Conservation (phyloP, 2,797 vertebrate genomes). For the Astyanax mexicanus region DNA sequence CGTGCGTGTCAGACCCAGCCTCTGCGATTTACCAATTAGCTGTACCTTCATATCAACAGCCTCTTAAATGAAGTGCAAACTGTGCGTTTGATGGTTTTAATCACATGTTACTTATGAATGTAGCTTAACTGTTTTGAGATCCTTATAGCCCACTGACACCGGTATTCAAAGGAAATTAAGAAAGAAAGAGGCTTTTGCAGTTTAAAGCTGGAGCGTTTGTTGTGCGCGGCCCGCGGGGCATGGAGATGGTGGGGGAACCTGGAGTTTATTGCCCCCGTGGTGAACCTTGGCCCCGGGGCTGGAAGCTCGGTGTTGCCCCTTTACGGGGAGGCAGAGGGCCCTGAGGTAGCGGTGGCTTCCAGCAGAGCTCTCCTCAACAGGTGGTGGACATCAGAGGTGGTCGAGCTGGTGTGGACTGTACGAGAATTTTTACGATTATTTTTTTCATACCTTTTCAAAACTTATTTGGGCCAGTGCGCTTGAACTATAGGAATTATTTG, state of each 20-base stretch:
- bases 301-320: constrained; percentile 37
- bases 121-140: constrained; percentile 29
- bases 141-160: constrained; percentile 56
- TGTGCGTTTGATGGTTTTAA: constrained; percentile 69
- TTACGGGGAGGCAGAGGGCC: constrained; percentile 21
- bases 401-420: not conserved
- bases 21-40: constrained; percentile 39
- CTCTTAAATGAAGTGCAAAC: constrained; percentile 22
- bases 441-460: too few relatives aligned
- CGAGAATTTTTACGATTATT: not conserved
- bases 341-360: constrained; percentile 55
- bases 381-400: constrained; percentile 48
- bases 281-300: constrained; percentile 56
- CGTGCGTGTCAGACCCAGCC: not conserved
- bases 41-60: constrained; percentile 12
- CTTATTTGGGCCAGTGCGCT: too few relatives aligned
- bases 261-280: constrained; percentile 65
- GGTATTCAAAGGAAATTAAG: constrained; percentile 60
- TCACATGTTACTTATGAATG: constrained; percentile 57
- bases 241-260: constrained; percentile 52
- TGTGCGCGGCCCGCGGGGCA: constrained; percentile 64
- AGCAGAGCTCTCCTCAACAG: constrained; percentile 52
- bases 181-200: constrained; percentile 50
- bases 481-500: too few relatives aligned
- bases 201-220: constrained; percentile 61